phyloP scores from a whole-genome alignment of 2,888 invertebrate genomes.

The Melanargia galathea region DNA sequence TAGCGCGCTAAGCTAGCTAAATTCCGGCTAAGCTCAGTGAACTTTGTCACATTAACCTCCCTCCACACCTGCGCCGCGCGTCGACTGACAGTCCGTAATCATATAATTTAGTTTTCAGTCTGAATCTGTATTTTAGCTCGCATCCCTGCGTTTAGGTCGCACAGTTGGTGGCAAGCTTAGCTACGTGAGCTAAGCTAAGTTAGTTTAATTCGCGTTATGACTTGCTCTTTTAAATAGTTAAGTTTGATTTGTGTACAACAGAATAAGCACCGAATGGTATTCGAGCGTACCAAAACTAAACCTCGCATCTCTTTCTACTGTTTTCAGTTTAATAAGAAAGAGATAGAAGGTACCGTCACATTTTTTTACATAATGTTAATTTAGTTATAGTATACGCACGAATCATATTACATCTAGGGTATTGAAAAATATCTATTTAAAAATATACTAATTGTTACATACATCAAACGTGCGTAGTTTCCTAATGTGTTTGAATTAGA shows the following conservation, averaged over 20 bases:
- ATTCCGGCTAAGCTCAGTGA: no score
- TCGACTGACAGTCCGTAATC: no score
- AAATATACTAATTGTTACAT: conserved; percentile 28
- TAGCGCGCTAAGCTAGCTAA: no score
- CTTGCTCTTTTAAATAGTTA: no score
- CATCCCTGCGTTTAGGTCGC: no score
- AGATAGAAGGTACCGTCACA: neutral
- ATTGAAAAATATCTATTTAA: conserved; percentile 35
- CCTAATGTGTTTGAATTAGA: neutral
- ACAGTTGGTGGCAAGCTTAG: no score
- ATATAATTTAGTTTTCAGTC: no score
- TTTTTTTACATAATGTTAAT: neutral
- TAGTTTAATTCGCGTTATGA: no score
- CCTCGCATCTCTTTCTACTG: neutral
- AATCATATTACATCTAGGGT: neutral
- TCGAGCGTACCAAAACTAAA: neutral
- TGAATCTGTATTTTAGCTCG: no score
- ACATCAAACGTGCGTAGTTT: neutral
- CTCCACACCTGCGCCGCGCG: no score
- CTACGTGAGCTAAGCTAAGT: no score
- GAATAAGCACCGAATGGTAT: neutral
- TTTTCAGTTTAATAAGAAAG: neutral
- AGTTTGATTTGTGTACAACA: neutral
- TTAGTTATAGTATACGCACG: neutral
- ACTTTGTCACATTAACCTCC: no score